Evolutionary conservation across 2,888 invertebrate species (phyloP).

Genomic region (Exephanes ischioxanthus): DNA sequence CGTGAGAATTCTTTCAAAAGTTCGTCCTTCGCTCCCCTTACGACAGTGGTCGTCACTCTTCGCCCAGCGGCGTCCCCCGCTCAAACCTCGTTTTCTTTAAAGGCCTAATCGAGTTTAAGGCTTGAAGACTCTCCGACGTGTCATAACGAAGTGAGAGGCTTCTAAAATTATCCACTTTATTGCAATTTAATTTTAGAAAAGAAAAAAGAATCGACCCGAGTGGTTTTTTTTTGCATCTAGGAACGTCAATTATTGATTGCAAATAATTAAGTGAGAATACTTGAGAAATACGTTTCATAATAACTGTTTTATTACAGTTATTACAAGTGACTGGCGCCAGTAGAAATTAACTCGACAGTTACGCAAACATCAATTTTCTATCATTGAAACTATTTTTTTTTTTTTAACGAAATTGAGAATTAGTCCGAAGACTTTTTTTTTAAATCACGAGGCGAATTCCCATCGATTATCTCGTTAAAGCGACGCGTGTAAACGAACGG

Average conservation of each 20-base stretch:
- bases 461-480: not conserved
- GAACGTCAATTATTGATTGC: constrained; percentile 7
- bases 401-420: not conserved
- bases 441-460: not conserved
- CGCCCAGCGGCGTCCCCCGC: not conserved
- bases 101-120: not conserved
- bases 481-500: not conserved
- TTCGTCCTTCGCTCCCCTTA: constrained; percentile 7
- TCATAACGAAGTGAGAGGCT: not conserved
- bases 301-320: constrained; percentile 17
- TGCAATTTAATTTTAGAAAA: not conserved
- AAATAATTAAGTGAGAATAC: constrained; percentile 18
- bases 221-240: not conserved
- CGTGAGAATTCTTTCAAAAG: constrained; percentile 31
- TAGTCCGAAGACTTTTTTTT: not conserved
- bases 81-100: not conserved
- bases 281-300: constrained; percentile 13
- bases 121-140: not conserved
- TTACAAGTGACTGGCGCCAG: constrained; percentile 36
- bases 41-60: not conserved
- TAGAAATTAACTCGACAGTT: constrained; percentile 31
- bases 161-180: not conserved
- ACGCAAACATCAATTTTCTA: constrained; percentile 31
- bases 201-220: not conserved
- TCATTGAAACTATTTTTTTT: not conserved